Base-by-base conservation (phyloP, 2,888 invertebrate genomes). In the Tachystola acroxantha region DNA sequence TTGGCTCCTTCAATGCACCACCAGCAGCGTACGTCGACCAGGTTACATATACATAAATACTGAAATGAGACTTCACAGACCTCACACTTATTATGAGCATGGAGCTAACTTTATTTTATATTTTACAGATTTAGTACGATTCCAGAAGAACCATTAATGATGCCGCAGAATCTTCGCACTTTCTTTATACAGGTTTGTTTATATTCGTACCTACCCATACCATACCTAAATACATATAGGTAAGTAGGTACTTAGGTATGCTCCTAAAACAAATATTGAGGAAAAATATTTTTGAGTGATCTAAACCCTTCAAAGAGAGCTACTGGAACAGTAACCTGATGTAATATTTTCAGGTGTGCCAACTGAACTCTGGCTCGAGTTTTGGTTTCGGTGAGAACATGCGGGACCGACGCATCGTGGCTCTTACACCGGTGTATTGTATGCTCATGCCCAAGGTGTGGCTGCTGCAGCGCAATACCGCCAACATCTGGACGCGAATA, bases 301-400 rank as follows among this genome's bases (percentile, higher is more conserved):
- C n/a, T n/a, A n/a, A n/a, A n/a, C n/a, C n/a, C n/a, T n/a, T n/a
- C n/a, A n/a, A n/a, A n/a, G n/a, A n/a, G n/a, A n/a, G n/a, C n/a
- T n/a, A n/a, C n/a, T n/a, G n/a, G n/a, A n/a, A n/a, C n/a, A n/a
- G n/a, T n/a, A n/a, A n/a, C n/a, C n/a, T n/a, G n/a, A n/a, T n/a
- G n/a, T n/a, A n/a, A n/a, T 16, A 6, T 16, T 16, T 78, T 61
- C 72, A 91, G 85, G 88, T 91, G 13, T 90, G 90, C 42, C 81
- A 85, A 34, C 79, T 90, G 44, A 84, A 82, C 20, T 79, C 89
- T 26, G 90, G 90, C 0, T 89, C 90, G 0, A 90, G 90, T 46
- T 94, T 94, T 50, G 92, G 92, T 3, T 81, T 94, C 27, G 93
- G 93, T 0, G 94, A 94, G 64, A 86, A 89, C 40, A 89, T 91